Base-by-base conservation (phyloP, 2,888 invertebrate genomes). In the Cyclophora punctaria region DNA sequence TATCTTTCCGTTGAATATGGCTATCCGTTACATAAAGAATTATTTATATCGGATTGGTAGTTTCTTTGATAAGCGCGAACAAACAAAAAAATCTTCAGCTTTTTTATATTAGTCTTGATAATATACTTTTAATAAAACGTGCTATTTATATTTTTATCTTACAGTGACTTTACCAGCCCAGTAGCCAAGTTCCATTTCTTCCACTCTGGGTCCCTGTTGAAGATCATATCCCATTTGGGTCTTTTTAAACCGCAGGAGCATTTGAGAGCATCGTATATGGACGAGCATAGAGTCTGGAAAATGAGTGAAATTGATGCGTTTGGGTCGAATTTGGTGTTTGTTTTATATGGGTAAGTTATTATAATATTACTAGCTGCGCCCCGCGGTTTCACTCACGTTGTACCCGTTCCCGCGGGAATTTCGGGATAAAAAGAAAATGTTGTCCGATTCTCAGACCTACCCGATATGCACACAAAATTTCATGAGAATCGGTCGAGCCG, bases 121-220 rank as follows among this genome's bases (percentile, higher is more conserved):
- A n/a, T n/a, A n/a, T n/a, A n/a, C n/a, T n/a, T n/a, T n/a, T n/a
- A n/a, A n/a, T n/a, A n/a, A n/a, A n/a, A n/a, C n/a, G n/a, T n/a
- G n/a, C n/a, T n/a, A n/a, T n/a, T n/a, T n/a, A n/a, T n/a, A n/a
- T n/a, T n/a, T n/a, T n/a, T n/a, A n/a, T n/a, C 5, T 41, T 41
- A n/a, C n/a, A 41, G 41, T 3, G 41, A 41, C n/a, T n/a, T 41
- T 41, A 6, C 4, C 41, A 3, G 41, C 20, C 20, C 20, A 20
- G 20, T 20, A 20, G 20, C 20, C 20, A 20, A 20, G 35, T 91
- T 93, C 58, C 92, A 95, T 65, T 96, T 96, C 71, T 92, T 95
- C 0, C 96, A 96, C 80, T 96, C 96, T 1, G 96, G 96, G 3
- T 93, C 95, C 0, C 69, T 96, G 44, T 79, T 96, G 37, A 96